These are phyloP conservation scores for Teleopsis dalmanni DNA, from an alignment of 1,140 invertebrate species.

Conservation along the genomic window DNA sequence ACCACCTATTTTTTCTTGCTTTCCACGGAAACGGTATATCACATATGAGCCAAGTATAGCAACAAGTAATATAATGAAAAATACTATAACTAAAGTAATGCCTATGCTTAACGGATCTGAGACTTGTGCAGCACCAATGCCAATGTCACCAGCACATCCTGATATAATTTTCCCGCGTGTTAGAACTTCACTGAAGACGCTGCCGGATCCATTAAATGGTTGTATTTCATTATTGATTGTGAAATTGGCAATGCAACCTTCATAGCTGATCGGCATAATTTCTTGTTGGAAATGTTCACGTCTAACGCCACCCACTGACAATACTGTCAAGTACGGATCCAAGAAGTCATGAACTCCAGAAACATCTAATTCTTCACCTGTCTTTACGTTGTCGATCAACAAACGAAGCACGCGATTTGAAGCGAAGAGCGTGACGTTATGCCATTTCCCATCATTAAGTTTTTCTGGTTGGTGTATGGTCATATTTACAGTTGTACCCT, in stretches of 20 bases:
- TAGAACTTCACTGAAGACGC: slow-evolving; percentile 63
- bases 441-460: slow-evolving; percentile 76
- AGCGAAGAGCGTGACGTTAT: slow-evolving; percentile 68
- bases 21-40: slow-evolving; percentile 75
- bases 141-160: slow-evolving; percentile 63
- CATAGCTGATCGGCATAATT: slow-evolving; percentile 55
- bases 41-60: slow-evolving; percentile 84
- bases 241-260: slow-evolving; percentile 85
- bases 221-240: slow-evolving; percentile 82
- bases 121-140: slow-evolving; percentile 63
- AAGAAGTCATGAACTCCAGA: slow-evolving; percentile 83
- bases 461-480: slow-evolving; percentile 51
- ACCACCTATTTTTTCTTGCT: slow-evolving; percentile 67
- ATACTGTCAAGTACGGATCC: slow-evolving; percentile 75
- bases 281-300: slow-evolving; percentile 49
- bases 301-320: slow-evolving; percentile 68
- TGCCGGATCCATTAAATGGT: slow-evolving; percentile 78
- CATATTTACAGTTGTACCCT: slow-evolving; percentile 74
- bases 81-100: slow-evolving; percentile 86
- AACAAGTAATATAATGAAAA: slow-evolving; percentile 82
- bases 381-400: slow-evolving; percentile 58
- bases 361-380: slow-evolving; percentile 76
- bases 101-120: slow-evolving; percentile 84
- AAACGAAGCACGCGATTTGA: slow-evolving; percentile 62
- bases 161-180: slow-evolving; percentile 60